These are phyloP conservation scores for Alaudala cheleensis DNA, from an alignment of 2,113 vertebrate species.

Conservation along the genomic window DNA sequence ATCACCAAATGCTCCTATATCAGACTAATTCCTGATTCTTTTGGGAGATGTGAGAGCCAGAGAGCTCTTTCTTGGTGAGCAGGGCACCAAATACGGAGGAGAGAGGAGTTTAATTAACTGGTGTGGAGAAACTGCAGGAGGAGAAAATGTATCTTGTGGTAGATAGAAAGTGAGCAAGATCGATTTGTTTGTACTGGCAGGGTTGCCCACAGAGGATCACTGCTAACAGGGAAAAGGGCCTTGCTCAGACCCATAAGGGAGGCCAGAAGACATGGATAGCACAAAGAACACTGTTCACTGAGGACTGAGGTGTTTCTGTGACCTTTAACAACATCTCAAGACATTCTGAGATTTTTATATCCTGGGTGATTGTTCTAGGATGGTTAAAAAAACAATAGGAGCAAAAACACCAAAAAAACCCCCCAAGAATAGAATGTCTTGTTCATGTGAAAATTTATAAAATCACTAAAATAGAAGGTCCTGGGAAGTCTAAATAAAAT, in stretches of 20 bases:
- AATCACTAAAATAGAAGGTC: not conserved
- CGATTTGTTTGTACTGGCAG: not conserved
- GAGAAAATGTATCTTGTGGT: not conserved
- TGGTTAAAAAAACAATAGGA: not conserved
- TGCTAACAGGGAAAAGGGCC: not conserved
- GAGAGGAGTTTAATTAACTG: slow-evolving; percentile 13
- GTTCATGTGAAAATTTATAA: not conserved
- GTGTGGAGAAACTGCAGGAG: not conserved
- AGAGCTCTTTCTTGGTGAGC: not conserved
- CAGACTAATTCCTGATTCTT: not conserved
- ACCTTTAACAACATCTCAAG: not conserved
- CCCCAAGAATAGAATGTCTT: not conserved
- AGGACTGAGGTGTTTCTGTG: not conserved
- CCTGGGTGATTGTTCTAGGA: not conserved
- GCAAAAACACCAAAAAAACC: not conserved
- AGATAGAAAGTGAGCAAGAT: not conserved
- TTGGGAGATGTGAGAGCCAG: not conserved
- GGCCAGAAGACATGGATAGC: not conserved
- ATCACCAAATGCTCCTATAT: not conserved
- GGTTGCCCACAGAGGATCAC: not conserved
- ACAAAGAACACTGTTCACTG: not conserved
- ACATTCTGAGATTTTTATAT: not conserved
- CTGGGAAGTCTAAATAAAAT: not conserved
- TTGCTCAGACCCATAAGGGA: not conserved
- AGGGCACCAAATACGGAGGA: not conserved